phyloP scores from a whole-genome alignment of 2,797 vertebrate genomes.

The Morus bassanus region DNA sequence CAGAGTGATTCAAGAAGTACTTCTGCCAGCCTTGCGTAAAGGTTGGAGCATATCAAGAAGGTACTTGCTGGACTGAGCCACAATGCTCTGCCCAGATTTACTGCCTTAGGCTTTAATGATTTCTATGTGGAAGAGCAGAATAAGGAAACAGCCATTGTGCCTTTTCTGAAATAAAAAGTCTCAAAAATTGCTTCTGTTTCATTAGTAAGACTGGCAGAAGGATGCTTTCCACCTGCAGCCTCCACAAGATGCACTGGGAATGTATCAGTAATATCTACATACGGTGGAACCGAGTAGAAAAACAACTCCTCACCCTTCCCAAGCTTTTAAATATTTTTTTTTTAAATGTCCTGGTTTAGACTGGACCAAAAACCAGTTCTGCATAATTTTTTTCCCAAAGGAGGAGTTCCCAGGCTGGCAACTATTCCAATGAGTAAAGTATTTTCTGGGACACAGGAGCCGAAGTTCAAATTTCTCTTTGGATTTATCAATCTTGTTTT shows the following conservation, averaged over 20 bases:
- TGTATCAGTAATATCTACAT: fast-evolving
- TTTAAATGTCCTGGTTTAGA: not conserved
- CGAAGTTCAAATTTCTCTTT: not conserved
- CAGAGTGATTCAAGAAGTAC: not conserved
- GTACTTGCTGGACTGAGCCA: not conserved
- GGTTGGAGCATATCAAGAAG: not conserved
- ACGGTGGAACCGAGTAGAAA: not conserved
- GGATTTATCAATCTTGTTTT: not conserved
- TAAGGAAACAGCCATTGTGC: not conserved
- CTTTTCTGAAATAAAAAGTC: not conserved
- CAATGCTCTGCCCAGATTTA: not conserved
- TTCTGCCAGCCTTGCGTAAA: not conserved
- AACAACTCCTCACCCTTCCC: not conserved
- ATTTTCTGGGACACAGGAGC: not conserved
- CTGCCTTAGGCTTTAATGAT: not conserved
- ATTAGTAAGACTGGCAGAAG: not conserved
- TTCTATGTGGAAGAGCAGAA: not conserved
- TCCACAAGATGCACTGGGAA: not conserved
- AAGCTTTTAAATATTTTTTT: not conserved
- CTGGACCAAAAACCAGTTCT: not conserved
- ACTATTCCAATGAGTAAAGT: not conserved
- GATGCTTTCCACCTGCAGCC: not conserved
- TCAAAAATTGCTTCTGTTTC: not conserved
- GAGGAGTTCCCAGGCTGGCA: not conserved
- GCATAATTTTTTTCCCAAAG: not conserved